Percentiles rank a stretch among this genome's conserved stretches.
Conservation (phyloP, 2,888 invertebrate species). For the Saturnia pavonia region DNA sequence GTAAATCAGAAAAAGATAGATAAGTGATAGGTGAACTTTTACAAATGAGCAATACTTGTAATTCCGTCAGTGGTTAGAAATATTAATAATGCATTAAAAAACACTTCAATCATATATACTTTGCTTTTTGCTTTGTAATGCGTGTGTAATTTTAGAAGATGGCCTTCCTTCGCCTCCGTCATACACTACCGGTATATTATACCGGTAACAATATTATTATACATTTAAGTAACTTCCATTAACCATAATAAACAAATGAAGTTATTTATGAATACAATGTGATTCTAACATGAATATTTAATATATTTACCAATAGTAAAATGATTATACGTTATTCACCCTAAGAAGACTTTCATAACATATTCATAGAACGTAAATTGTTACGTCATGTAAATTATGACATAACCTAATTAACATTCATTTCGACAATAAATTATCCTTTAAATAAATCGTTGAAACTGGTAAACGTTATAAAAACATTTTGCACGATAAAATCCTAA, state of each 20-base stretch:
- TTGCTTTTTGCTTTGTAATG: constrained; percentile 3
- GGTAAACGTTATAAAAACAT: too few relatives aligned
- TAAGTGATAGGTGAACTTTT: background rate
- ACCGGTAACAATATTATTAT: background rate
- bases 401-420: too few relatives aligned
- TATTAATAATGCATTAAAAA: background rate
- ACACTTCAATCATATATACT: constrained; percentile 12
- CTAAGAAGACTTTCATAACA: too few relatives aligned
- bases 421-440: too few relatives aligned
- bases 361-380: too few relatives aligned
- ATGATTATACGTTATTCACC: too few relatives aligned
- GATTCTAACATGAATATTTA: constrained; percentile 1
- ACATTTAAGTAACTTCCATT: background rate
- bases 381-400: too few relatives aligned
- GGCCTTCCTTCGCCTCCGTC: background rate
- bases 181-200: background rate
- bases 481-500: too few relatives aligned
- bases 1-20: too few relatives aligned
- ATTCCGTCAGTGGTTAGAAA: background rate
- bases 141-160: background rate
- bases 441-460: too few relatives aligned
- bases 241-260: too few relatives aligned
- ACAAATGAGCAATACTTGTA: background rate
- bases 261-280: too few relatives aligned
- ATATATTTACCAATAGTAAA: background rate